Base-by-base conservation (phyloP, 2,797 vertebrate species). In the Danio aesculapii region DNA sequence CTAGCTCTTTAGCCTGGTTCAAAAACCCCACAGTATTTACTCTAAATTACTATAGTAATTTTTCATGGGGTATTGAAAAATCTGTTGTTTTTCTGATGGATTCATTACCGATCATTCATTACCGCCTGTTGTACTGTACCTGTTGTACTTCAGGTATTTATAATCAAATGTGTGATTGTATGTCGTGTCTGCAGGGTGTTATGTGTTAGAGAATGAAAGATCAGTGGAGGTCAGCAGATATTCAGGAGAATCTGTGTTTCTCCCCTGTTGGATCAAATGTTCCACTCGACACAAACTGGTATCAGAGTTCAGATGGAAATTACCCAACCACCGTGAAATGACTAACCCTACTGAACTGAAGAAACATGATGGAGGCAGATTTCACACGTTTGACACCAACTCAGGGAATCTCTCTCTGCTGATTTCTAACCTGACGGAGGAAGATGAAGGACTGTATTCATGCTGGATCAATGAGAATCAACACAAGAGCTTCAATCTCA, bases 271-370 rank as follows among this genome's bases (percentile, higher is more conserved):
- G 7, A 13, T 68, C 5, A 1, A 16, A 50, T 68, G 66, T 14
- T 30, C 1, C 4, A 0, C 0, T 3, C 12, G 13, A 1, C 0
- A 8, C 16, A 0, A 49, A 3, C 46, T 17, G 8, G 17, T 9
- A 30, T 30, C 30, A 7, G 2, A 10, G 13, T 3, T 50, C 19
- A 68, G 12, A 50, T 68, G 66, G 66, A 39, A 30, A 30, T 50
- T 30, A 6, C 47, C 66, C 6, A 68, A 68, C 46, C 0, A 9
- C 4, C 9, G 66, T 30, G 46, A 50, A 68, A 16, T 50, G 30
- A 21, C 0, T 21, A 21, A 8, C 8, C 6, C 67, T 0, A 0
- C 0, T 6, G 21, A 10, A n/a, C 66, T 30, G 13, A 3, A 6
- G 0, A 17, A 5, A 21, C 44, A 9, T 17, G 8, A 30, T 50